These are phyloP conservation scores for Dynastes maya DNA, from an alignment of 2,888 invertebrate species.

Conservation along the genomic window DNA sequence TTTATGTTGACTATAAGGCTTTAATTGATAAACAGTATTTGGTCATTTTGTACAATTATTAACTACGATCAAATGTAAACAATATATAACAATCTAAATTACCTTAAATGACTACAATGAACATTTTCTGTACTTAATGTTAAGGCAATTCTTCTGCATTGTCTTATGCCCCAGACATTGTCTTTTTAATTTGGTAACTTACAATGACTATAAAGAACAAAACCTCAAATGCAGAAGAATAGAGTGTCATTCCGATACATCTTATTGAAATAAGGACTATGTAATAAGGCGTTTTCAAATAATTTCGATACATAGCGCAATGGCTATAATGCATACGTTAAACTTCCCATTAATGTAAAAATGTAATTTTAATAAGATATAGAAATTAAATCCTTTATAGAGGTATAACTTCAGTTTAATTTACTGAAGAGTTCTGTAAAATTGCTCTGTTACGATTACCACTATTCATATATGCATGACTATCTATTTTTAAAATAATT, in stretches of 20 bases:
- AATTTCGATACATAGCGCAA: too few relatives aligned
- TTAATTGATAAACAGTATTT: slow-evolving; percentile 65
- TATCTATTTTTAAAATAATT: too few relatives aligned
- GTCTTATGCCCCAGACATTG: slow-evolving; percentile 2
- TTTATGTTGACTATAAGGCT: slow-evolving; percentile 65
- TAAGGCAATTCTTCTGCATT: slow-evolving; percentile 14
- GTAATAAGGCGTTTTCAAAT: too few relatives aligned
- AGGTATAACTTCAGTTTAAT: too few relatives aligned
- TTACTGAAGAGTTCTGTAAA: too few relatives aligned
- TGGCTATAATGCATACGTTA: too few relatives aligned
- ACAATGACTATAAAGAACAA: slow-evolving; percentile 17
- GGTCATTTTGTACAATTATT: slow-evolving; percentile 65
- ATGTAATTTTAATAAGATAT: too few relatives aligned
- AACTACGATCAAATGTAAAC: slow-evolving; percentile 44
- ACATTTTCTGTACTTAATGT: slow-evolving; percentile 6
- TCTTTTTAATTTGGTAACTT: slow-evolving; percentile 26
- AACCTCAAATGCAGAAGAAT: not conserved
- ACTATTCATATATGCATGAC: too few relatives aligned
- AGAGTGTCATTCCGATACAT: not conserved
- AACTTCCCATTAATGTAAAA: too few relatives aligned
- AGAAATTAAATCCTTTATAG: too few relatives aligned
- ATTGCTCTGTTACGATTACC: too few relatives aligned
- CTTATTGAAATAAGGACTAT: too few relatives aligned
- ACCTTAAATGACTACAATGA: slow-evolving; percentile 34
- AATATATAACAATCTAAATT: slow-evolving; percentile 35